A percentile compares a stretch with the other conserved stretches of the same genome.
Evolutionary conservation across 2,113 vertebrate genomes (phyloP).

Genomic region (Hassar affinis): DNA sequence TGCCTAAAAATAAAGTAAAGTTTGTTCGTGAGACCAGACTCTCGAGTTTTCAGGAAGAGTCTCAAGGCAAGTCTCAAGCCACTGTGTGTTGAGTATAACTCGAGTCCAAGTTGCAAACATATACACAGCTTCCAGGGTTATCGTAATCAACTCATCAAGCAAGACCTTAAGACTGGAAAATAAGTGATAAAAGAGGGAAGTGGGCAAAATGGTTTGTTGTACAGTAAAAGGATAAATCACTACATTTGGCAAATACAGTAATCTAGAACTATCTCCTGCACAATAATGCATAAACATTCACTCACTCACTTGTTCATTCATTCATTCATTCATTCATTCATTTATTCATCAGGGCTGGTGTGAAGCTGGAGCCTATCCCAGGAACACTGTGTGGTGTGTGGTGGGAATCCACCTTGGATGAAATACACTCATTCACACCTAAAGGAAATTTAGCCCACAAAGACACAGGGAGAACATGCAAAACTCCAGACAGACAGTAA

Average conservation of each 20-base stretch:
- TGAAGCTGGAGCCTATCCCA: not conserved
- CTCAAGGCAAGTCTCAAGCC: no score
- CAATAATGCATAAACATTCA: not conserved
- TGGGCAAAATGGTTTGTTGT: not conserved
- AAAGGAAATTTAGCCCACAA: not conserved
- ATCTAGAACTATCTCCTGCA: not conserved
- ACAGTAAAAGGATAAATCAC: no score
- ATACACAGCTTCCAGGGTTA: not conserved
- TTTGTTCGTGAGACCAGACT: no score
- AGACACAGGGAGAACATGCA: not conserved
- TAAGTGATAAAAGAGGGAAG: not conserved
- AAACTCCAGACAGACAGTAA: not conserved
- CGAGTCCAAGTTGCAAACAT: no score
- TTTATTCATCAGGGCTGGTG: not conserved
- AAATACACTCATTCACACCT: not conserved
- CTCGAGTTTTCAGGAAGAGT: no score
- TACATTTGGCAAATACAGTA: not conserved
- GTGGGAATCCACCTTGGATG: not conserved
- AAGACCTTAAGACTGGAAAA: not conserved
- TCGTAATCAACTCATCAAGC: not conserved
- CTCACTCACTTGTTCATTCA: not conserved
- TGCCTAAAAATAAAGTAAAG: no score
- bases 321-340: not conserved
- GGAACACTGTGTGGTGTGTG: no score
- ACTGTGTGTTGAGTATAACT: no score